These are phyloP conservation scores for Eretmocerus hayati DNA, from an alignment of 2,888 invertebrate species.

Conservation along the genomic window DNA sequence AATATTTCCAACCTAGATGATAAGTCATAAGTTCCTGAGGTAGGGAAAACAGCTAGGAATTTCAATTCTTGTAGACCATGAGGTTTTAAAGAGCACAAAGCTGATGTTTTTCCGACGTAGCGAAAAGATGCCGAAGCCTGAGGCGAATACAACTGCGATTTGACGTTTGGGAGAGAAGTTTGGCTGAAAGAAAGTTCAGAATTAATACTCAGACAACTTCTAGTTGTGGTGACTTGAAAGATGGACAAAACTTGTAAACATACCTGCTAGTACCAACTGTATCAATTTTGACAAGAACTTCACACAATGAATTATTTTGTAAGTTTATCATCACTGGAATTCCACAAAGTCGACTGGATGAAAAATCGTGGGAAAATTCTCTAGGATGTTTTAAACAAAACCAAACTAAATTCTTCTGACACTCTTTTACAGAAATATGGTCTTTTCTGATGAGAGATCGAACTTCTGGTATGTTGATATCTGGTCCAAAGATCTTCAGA, in stretches of 20 bases:
- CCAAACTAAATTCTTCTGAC: conserved; percentile 34
- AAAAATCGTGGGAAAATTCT: conserved; percentile 57
- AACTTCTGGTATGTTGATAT: conserved; percentile 44
- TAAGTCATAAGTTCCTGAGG: conserved; percentile 63
- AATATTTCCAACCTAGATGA: conserved; percentile 56
- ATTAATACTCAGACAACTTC: not conserved
- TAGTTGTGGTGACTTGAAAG: no score
- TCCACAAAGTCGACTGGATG: conserved; percentile 55
- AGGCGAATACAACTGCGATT: conserved; percentile 43
- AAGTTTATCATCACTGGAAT: conserved; percentile 62
- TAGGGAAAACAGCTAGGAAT: conserved; percentile 56
- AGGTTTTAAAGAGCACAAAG: conserved; percentile 47
- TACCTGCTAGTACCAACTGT: conserved; percentile 57
- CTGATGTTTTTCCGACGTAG: conserved; percentile 46
- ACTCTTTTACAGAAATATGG: conserved; percentile 34
- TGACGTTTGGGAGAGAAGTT: conserved; percentile 40
- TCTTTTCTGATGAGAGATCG: conserved; percentile 26
- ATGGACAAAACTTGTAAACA: no score
- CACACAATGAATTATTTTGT: conserved; percentile 59
- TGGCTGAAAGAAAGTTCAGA: conserved; percentile 32
- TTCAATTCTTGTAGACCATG: conserved; percentile 52
- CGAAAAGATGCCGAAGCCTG: conserved; percentile 45
- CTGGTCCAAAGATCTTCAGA: conserved; percentile 43
- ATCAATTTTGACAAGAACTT: conserved; percentile 56
- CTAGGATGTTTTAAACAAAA: conserved; percentile 34